phyloP scores from a whole-genome alignment of 2,888 invertebrate species.

The Leptinotarsa rubiginosa region DNA sequence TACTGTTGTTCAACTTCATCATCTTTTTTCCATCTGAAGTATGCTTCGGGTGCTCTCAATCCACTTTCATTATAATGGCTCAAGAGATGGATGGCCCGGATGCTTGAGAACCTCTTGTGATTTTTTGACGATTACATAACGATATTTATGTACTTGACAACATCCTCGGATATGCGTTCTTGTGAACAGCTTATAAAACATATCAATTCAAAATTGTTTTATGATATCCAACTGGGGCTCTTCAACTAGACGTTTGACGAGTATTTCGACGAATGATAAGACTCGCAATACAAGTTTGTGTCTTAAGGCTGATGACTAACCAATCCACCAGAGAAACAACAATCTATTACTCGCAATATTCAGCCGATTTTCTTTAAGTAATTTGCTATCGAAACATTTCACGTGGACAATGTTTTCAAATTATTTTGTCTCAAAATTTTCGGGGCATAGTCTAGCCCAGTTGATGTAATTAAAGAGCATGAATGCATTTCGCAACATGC shows the following conservation, averaged over 20 bases:
- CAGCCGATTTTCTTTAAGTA: too few species aligned
- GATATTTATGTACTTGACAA: conserved; percentile 17
- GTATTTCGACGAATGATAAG: not conserved
- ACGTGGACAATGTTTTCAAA: too few species aligned
- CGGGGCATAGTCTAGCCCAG: too few species aligned
- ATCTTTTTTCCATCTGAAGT: not conserved
- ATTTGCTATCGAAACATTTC: too few species aligned
- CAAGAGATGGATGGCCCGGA: not conserved
- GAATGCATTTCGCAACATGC: too few species aligned
- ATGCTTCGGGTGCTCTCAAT: conserved; percentile 2
- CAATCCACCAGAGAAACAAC: too few species aligned
- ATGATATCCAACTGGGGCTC: conserved; percentile 3
- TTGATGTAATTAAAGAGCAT: too few species aligned
- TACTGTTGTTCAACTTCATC: not conserved
- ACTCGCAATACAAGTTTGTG: not conserved
- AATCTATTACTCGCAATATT: too few species aligned
- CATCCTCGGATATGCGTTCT: conserved; percentile 7
- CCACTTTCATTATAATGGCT: conserved; percentile 3
- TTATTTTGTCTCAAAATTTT: too few species aligned
- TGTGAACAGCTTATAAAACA: conserved; percentile 6
- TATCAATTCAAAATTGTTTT: not conserved
- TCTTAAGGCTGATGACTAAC: too few species aligned
- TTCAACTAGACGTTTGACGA: not conserved
- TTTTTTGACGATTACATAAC: conserved; percentile 7
- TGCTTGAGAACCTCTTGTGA: conserved; percentile 5